A percentile compares a stretch with the other conserved stretches of the same genome.
Evolutionary conservation across 2,113 vertebrate species (phyloP).

Genomic region (Prionailurus bengalensis): DNA sequence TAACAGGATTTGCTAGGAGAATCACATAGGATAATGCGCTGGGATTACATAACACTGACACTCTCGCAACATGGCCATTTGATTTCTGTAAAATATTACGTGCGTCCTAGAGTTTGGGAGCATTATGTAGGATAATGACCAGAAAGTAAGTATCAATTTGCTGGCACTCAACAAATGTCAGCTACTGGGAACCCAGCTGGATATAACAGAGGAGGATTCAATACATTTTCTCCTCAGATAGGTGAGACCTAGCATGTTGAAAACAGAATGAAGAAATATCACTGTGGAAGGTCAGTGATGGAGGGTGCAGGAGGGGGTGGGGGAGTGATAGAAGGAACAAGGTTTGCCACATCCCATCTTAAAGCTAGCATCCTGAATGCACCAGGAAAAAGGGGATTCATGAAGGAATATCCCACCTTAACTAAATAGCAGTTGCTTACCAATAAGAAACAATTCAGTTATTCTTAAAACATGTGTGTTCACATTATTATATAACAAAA

Average conservation of each 20-base stretch:
- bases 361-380: background rate
- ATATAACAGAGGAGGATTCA: slow-evolving; percentile 57
- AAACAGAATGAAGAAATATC: slow-evolving; percentile 31
- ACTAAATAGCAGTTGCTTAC: background rate
- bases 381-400: background rate
- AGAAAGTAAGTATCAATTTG: slow-evolving; percentile 42
- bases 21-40: background rate
- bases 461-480: slow-evolving; percentile 10
- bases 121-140: slow-evolving; percentile 6
- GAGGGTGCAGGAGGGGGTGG: background rate
- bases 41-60: background rate
- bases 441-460: slow-evolving; percentile 27
- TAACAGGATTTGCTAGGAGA: background rate
- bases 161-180: background rate
- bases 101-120: background rate
- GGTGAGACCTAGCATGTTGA: background rate
- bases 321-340: slow-evolving; percentile 10
- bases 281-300: background rate
- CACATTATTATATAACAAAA: background rate
- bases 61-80: background rate
- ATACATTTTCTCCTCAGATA: background rate
- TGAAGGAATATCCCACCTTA: background rate
- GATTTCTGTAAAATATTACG: slow-evolving; percentile 23
- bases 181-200: slow-evolving; percentile 29
- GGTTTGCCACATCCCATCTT: background rate